Evolutionary conservation across 2,797 vertebrate genomes (phyloP), one percentile per base, ranked within the genome.

Genomic region (Arnoldichthys spilopterus): DNA sequence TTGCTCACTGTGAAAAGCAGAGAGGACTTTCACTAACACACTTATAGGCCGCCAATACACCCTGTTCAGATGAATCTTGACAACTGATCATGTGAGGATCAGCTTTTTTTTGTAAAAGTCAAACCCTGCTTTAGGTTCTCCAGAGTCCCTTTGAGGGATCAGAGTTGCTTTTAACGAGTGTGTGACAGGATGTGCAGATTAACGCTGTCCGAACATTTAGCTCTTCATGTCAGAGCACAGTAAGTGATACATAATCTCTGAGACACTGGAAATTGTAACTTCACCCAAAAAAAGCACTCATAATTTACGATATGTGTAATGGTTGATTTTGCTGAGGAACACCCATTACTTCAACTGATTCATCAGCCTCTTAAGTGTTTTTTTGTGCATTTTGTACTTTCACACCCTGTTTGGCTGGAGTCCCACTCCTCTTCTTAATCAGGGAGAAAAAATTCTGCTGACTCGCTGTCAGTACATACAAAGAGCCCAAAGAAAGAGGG

Each of bases 141-240:
- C 64, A 79, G 68, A 63, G 30, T 72, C 54, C 61, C 24, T 76
- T 78, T 72, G 54, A 76, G 16, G n/a, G 43, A 63, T 49, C 1
- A 73, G 45, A 72, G 12, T 58, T 34, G 26, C 49, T 66, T 61
- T 47, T 58, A 72, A 16, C 3, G 37, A 45, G 71, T 77, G 80
- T 77, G 78, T 62, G 78, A 74, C 77, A 77, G 74, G 75, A 67
- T 53, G 26, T 3, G 49, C 34, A 67, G 72, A 54, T 34, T 40
- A 71, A 30, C 26, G 49, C 72, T 80, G 80, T 78, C 74, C 30
- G 28, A 78, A 78, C 83, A 80, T 6, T 30, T 69, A 62, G 34
- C 58, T 40, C 22, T 73, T 54, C n/a, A 30, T 62, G 68, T 58
- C 24, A 56, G 16, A n/a, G 71, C 56, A 61, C 15, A 66, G 34